phyloP scores from a whole-genome alignment of 2,888 invertebrate genomes.

The Scotopteryx bipunctaria region DNA sequence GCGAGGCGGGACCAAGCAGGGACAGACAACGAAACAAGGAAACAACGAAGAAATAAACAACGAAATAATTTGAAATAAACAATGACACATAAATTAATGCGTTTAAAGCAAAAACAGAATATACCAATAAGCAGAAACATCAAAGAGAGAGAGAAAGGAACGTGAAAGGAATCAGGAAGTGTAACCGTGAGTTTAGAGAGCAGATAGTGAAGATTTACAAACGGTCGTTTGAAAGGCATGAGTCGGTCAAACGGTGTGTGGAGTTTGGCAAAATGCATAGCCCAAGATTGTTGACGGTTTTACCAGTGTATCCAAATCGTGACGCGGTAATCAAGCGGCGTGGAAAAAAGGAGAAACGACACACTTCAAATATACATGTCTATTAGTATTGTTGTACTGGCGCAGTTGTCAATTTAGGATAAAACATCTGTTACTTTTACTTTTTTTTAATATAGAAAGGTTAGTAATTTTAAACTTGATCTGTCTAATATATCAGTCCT shows the following conservation, averaged over 20 bases:
- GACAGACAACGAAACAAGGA: slow-evolving; percentile 15
- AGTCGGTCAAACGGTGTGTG: slow-evolving; percentile 41
- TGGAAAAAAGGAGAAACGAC: slow-evolving; percentile 81
- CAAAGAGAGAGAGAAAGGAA: slow-evolving; percentile 7
- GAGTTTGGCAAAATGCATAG: slow-evolving; percentile 49
- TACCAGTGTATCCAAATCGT: slow-evolving; percentile 81
- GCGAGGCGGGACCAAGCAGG: slow-evolving; percentile 9
- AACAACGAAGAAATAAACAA: background rate
- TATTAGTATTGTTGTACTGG: slow-evolving; percentile 52
- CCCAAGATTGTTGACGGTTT: slow-evolving; percentile 66
- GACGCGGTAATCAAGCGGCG: slow-evolving; percentile 81
- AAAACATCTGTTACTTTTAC: slow-evolving; percentile 22
- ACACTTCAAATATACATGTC: slow-evolving; percentile 75
- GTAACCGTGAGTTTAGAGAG: slow-evolving; percentile 23
- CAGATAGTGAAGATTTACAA: slow-evolving; percentile 20
- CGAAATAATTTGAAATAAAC: background rate
- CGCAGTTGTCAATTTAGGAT: slow-evolving; percentile 43
- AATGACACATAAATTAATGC: slow-evolving; percentile 5
- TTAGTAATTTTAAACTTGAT: too few species aligned
- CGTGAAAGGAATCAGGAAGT: slow-evolving; percentile 20
- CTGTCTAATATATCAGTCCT: background rate
- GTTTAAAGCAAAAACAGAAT: slow-evolving; percentile 6
- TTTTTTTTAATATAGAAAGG: too few species aligned
- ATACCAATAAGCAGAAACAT: slow-evolving; percentile 16
- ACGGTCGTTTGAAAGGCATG: slow-evolving; percentile 37